Base-by-base conservation (phyloP, 2,113 vertebrate species). In the Pelodiscus sinensis region DNA sequence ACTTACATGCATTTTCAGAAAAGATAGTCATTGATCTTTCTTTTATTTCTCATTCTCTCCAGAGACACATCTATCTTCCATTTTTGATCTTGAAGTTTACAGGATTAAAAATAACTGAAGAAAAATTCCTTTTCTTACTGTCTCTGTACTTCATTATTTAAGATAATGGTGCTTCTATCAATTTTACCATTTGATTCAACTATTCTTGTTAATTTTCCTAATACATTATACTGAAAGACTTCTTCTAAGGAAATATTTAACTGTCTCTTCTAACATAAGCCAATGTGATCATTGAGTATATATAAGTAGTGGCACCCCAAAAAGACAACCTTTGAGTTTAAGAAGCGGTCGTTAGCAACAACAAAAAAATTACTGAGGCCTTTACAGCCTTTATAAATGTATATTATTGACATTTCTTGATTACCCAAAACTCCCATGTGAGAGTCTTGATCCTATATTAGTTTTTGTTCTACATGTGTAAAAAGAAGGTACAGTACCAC, bases 61-160 rank as follows among this genome's bases (percentile, higher is more conserved):
- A 65, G 4, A 87, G 52, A 88, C 44, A 86, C 3, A 44, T 27
- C 24, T 68, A 79, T 87, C 73, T 94, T 31, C 1, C 65, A 16
- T 81, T 91, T 92, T 60, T 92, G 10, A 87, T 90, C 62, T 56
- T 88, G 81, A 81, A 3, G 5, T 68, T 79, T 84, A 88, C 25
- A 84, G 56, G 79, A 92, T 92, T 89, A 87, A 68, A 89, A 94
- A 81, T 83, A 94, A 85, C 27, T 83, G 50, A 24, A 2, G 35
- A 22, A 83, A 93, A 58, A 86, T 57, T 13, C 8, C 52, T 81
- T 96, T 92, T 79, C 87, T 86, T 91, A 85, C 82, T 90, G 77
- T 29, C 31, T 92, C 87, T 91, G 44, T 88, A 85, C 2, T 82
- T 62, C 15, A 6, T 87, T 92, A 86, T 85, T 92, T 92, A 90